Conservation (phyloP, 2,888 invertebrate species). For the Drosophila gaucha region DNA sequence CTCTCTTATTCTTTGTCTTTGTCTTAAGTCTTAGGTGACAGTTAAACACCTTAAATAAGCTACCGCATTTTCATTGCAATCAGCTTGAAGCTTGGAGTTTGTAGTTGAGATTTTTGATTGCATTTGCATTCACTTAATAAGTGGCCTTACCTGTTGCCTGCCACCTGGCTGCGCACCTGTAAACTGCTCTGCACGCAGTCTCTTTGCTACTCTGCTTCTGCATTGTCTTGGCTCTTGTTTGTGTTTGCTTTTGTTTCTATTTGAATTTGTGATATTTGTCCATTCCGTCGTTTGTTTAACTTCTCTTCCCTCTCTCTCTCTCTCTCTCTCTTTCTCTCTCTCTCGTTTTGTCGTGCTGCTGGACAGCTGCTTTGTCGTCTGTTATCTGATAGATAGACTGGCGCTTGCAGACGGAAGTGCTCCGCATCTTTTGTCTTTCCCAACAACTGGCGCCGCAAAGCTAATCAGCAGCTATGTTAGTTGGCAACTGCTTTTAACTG, state of each 20-base stretch:
- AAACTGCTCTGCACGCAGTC: constrained; percentile 9
- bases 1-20: constrained; percentile 44
- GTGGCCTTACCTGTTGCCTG: neutral
- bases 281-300: constrained; percentile 45
- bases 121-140: constrained; percentile 54
- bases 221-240: constrained; percentile 33
- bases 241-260: constrained; percentile 72
- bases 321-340: neutral
- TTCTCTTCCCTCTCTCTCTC: constrained; percentile 28
- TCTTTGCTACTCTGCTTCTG: constrained; percentile 5
- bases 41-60: constrained; percentile 79
- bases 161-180: neutral
- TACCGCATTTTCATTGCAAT: constrained; percentile 68
- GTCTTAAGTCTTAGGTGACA: constrained; percentile 79
- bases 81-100: too few species aligned
- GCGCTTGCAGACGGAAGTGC: constrained; percentile 42
- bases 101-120: constrained; percentile 40
- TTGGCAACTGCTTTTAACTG: constrained; percentile 33
- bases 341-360: constrained; percentile 4
- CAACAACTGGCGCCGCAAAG: constrained; percentile 49
- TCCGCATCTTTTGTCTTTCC: constrained; percentile 30
- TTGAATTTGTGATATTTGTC: constrained; percentile 69
- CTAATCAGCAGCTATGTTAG: constrained; percentile 38
- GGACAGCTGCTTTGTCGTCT: constrained; percentile 28
- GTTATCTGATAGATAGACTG: constrained; percentile 48